These are phyloP conservation scores for Rhabdophis nuchalis DNA, from an alignment of 2,797 vertebrate species.

Conservation along the genomic window DNA sequence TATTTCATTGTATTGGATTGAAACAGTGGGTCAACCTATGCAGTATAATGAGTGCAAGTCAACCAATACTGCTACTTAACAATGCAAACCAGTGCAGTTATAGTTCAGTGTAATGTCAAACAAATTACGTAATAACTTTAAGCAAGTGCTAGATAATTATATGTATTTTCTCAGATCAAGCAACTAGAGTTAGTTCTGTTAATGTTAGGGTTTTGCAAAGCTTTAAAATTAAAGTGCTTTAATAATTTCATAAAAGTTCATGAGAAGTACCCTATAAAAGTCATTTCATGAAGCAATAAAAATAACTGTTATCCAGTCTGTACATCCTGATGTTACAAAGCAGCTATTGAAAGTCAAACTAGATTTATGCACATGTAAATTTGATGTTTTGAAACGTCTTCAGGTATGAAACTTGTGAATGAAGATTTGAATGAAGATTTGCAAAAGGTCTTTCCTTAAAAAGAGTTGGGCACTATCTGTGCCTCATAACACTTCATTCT, in stretches of 20 bases:
- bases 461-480: background rate
- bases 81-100: background rate
- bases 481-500: background rate
- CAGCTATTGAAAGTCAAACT: background rate
- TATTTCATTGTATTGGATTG: background rate
- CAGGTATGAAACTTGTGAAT: background rate
- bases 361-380: background rate
- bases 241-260: background rate
- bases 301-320: background rate
- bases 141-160: background rate
- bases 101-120: background rate
- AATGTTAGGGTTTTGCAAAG: background rate
- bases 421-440: background rate
- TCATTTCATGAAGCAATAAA: background rate
- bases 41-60: background rate
- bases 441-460: background rate
- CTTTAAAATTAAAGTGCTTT: background rate
- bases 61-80: background rate
- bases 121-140: background rate
- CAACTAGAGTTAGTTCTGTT: background rate
- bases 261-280: background rate
- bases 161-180: background rate
- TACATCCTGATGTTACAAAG: background rate
- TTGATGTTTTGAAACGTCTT: background rate
- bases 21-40: background rate